Conservation (phyloP, 1,140 invertebrate species). For the Hycleus phaleratus region DNA sequence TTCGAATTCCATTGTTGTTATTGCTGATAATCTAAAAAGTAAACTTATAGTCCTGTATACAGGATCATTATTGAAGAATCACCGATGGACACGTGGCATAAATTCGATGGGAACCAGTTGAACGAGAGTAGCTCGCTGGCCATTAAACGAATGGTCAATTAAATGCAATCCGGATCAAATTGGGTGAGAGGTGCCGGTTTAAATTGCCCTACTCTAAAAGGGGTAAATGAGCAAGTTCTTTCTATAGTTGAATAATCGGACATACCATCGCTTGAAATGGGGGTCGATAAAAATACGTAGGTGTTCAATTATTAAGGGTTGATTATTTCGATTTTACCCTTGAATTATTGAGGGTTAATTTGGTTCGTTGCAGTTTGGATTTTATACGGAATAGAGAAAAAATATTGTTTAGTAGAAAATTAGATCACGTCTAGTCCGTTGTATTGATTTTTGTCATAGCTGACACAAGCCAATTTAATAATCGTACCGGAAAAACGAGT, state of each 20-base stretch:
- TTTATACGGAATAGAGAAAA: too few species aligned
- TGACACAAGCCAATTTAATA: conserved; percentile 22
- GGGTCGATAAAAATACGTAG: too few species aligned
- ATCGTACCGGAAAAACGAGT: conserved; percentile 15
- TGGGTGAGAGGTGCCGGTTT: conserved; percentile 20
- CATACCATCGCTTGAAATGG: too few species aligned
- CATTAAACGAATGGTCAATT: conserved; percentile 13
- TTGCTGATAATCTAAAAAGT: background rate
- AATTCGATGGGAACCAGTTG: too few species aligned
- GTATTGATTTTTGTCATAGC: conserved; percentile 6
- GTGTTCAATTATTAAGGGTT: too few species aligned
- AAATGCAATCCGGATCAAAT: conserved; percentile 23
- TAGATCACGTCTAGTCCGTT: too few species aligned
- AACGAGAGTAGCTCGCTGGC: too few species aligned
- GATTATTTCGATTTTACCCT: too few species aligned
- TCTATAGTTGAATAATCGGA: too few species aligned
- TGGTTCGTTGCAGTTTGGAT: too few species aligned
- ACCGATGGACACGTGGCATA: background rate
- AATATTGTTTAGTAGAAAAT: too few species aligned
- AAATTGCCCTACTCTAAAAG: conserved; percentile 15
- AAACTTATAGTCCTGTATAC: background rate
- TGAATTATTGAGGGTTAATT: too few species aligned
- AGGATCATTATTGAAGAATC: background rate
- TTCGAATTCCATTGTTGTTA: background rate
- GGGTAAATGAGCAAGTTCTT: conserved; percentile 2